Percentiles rank a stretch among this genome's conserved stretches.
These are phyloP conservation scores for Polydesmus complanatus DNA, from an alignment of 2,888 invertebrate genomes.

Conservation along the genomic window DNA sequence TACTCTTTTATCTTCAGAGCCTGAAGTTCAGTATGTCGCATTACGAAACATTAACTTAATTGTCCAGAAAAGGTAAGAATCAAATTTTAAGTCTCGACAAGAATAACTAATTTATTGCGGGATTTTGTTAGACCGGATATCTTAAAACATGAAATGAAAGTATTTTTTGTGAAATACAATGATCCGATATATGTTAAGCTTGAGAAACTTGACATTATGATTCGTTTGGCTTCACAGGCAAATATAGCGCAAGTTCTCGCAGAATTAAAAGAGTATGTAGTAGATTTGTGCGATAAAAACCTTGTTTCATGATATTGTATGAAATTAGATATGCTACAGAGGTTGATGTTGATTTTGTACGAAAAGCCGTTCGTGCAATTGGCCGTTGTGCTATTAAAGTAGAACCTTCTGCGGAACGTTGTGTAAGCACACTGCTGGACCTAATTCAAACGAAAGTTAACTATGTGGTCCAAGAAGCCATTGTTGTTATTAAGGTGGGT, in stretches of 20 bases:
- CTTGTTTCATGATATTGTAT: constrained; percentile 14
- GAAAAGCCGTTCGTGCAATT: constrained; percentile 96
- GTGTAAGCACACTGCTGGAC: constrained; percentile 92
- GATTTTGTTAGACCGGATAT: constrained; percentile 66
- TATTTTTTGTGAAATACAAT: constrained; percentile 99
- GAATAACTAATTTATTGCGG: neutral
- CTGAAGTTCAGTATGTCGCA: constrained; percentile 98
- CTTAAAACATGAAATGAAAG: constrained; percentile 99
- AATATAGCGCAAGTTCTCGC: constrained; percentile 97
- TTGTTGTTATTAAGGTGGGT: constrained; percentile 81
- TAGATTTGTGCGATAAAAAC: constrained; percentile 23
- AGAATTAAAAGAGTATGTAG: constrained; percentile 79
- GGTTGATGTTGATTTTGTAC: constrained; percentile 98
- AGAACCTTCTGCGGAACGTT: constrained; percentile 94
- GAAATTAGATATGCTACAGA: constrained; percentile 69
- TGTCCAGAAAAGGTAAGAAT: constrained; percentile 65
- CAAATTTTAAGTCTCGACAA: neutral
- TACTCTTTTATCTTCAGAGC: constrained; percentile 90
- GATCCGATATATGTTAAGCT: constrained; percentile 99
- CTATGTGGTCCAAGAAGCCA: constrained; percentile 99
- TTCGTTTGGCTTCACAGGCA: constrained; percentile 88
- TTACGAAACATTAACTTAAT: constrained; percentile 96
- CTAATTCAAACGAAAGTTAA: constrained; percentile 97
- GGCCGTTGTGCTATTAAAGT: constrained; percentile 97
- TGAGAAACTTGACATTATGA: constrained; percentile 98